These are phyloP conservation scores for Chlamydotis undulata DNA, from an alignment of 2,113 vertebrate species.

Conservation along the genomic window DNA sequence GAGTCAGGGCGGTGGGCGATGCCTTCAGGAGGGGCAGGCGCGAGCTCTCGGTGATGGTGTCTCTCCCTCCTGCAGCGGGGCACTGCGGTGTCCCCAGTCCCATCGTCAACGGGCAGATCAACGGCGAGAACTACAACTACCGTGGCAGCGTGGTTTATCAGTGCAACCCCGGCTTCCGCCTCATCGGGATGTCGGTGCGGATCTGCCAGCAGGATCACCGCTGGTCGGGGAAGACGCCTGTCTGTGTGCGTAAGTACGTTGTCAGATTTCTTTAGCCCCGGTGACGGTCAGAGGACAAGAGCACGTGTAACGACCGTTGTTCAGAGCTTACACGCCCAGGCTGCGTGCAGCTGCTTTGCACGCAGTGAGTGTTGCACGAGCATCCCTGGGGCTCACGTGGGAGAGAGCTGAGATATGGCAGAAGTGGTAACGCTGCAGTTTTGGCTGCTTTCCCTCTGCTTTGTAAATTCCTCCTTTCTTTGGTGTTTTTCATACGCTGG, in stretches of 20 bases:
- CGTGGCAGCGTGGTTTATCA: conserved; percentile 97
- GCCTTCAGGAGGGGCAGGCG: accelerated
- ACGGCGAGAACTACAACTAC: conserved; percentile 95
- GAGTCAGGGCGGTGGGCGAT: accelerated
- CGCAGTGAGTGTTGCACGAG: accelerated
- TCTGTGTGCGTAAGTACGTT: conserved; percentile 95
- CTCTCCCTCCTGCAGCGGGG: conserved; percentile 74
- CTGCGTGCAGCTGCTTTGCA: accelerated
- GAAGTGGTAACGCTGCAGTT: accelerated
- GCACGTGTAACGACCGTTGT: accelerated
- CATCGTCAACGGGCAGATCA: conserved; percentile 95
- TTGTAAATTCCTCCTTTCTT: accelerated
- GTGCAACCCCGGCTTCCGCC: conserved; percentile 92
- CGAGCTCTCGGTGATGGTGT: accelerated
- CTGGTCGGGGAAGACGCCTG: conserved; percentile 94
- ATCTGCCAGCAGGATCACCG: conserved; percentile 98
- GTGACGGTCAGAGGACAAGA: not conserved
- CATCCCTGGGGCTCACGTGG: accelerated
- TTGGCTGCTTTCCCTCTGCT: not conserved
- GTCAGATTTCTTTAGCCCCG: not conserved
- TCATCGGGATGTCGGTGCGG: conserved; percentile 94
- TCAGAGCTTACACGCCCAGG: accelerated
- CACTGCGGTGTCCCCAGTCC: conserved; percentile 93
- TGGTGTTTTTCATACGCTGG: accelerated
- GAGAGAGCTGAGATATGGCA: not conserved